These are phyloP conservation scores for Sphaeridia pumilis DNA, from an alignment of 2,888 invertebrate species.

Conservation along the genomic window DNA sequence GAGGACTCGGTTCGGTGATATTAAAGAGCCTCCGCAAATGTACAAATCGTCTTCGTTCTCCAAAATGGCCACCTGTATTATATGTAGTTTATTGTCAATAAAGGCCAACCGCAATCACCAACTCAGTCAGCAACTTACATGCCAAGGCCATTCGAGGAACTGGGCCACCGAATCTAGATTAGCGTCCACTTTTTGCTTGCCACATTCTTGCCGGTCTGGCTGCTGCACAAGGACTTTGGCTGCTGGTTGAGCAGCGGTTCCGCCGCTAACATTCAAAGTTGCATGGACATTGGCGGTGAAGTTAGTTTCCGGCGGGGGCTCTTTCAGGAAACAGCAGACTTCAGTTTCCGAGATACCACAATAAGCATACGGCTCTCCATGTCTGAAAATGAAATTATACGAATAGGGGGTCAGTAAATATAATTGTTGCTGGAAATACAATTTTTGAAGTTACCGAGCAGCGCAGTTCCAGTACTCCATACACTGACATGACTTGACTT, in stretches of 20 bases:
- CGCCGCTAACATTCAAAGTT: neutral
- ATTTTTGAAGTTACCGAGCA: conserved; percentile 34
- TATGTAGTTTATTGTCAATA: neutral
- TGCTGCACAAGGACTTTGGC: neutral
- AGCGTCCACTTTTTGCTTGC: conserved; percentile 35
- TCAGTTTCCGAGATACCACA: conserved; percentile 40
- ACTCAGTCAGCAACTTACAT: conserved; percentile 37
- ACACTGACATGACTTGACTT: conserved; percentile 37
- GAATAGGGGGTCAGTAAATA: too few relatives aligned
- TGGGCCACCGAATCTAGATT: conserved; percentile 39
- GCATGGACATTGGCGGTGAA: too few relatives aligned
- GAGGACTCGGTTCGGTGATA: conserved; percentile 40
- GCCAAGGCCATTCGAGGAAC: conserved; percentile 42
- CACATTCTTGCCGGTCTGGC: conserved; percentile 24
- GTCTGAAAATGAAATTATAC: conserved; percentile 31
- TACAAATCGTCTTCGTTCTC: conserved; percentile 41
- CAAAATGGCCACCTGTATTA: conserved; percentile 40
- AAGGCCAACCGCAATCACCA: neutral
- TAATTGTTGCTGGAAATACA: neutral
- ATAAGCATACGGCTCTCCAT: conserved; percentile 40
- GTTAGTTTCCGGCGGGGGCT: conserved; percentile 17
- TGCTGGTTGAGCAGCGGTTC: neutral
- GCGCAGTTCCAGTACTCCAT: conserved; percentile 42
- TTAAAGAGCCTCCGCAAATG: conserved; percentile 41
- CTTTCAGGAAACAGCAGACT: conserved; percentile 40